Evolutionary conservation across 1,140 invertebrate species (phyloP).

Genomic region (Cotesia typhae): DNA sequence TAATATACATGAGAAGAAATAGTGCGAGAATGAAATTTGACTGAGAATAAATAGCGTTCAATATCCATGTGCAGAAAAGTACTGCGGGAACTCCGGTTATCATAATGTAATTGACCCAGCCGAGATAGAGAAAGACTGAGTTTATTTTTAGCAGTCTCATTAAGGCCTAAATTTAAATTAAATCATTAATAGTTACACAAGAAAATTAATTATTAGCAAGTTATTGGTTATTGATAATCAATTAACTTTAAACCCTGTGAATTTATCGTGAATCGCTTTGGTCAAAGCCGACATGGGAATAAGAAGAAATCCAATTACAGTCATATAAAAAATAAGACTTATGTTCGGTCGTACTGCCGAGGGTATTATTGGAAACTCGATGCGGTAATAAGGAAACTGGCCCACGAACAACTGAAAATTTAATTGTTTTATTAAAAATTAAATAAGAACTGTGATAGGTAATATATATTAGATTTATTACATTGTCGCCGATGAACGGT

Average conservation of each 20-base stretch:
- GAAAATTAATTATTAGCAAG: conserved; percentile 1
- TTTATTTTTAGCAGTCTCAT: conserved; percentile 43
- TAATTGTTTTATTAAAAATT: not conserved
- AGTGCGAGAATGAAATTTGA: conserved; percentile 24
- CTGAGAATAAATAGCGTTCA: conserved; percentile 37
- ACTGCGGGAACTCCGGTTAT: conserved; percentile 39
- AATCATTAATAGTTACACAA: not conserved
- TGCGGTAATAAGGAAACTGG: conserved; percentile 40
- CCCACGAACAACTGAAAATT: conserved; percentile 27
- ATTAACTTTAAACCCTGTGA: conserved; percentile 44
- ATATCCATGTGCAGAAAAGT: conserved; percentile 35
- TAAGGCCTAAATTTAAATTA: conserved; percentile 35
- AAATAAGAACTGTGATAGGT: not conserved
- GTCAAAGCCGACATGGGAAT: conserved; percentile 36
- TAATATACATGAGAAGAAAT: conserved; percentile 42
- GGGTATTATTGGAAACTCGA: conserved; percentile 39
- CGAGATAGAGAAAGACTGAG: conserved; percentile 39
- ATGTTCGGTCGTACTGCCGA: conserved; percentile 38
- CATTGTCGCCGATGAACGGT: conserved; percentile 27
- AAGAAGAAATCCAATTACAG: conserved; percentile 39
- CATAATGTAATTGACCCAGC: conserved; percentile 44
- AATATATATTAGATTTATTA: conserved; percentile 25
- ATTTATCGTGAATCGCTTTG: conserved; percentile 42
- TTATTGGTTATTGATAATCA: conserved; percentile 9
- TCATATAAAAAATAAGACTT: conserved; percentile 45